phyloP scores from a whole-genome alignment of 2,113 vertebrate genomes.

The Periophthalmus modestus region DNA sequence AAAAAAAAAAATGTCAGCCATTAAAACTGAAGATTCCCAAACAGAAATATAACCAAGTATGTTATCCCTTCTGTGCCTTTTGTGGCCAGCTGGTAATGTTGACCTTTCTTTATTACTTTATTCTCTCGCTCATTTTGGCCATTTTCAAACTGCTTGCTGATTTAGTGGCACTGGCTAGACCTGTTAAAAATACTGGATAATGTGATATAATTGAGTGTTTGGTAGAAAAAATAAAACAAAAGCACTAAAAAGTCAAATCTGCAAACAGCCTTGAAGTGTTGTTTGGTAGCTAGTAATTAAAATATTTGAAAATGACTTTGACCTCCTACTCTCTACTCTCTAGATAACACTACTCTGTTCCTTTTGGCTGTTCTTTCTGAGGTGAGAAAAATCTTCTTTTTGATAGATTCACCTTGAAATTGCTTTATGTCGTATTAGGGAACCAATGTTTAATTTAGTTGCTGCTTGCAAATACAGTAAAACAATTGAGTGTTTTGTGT shows the following conservation, averaged over 20 bases:
- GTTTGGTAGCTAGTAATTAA: neutral
- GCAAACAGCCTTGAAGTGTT: constrained; percentile 1
- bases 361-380: neutral
- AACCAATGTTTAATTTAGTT: too few relatives aligned
- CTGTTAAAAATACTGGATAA: neutral
- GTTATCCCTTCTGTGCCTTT: constrained; percentile 6
- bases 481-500: too few relatives aligned
- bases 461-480: too few relatives aligned
- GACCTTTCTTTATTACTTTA: constrained; percentile 1
- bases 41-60: neutral
- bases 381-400: neutral
- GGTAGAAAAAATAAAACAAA: neutral
- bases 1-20: neutral
- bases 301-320: neutral
- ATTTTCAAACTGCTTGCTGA: neutral
- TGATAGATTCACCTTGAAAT: too few relatives aligned
- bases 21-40: neutral
- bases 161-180: neutral
- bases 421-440: too few relatives aligned
- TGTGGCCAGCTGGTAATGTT: constrained; percentile 1
- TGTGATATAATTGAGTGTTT: neutral
- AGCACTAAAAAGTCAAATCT: neutral
- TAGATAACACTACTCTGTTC: neutral
- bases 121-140: neutral
- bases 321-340: neutral